A percentile compares a stretch with the other conserved stretches of the same genome.
These are phyloP conservation scores for Peromyscus leucopus DNA, from an alignment of 2,113 vertebrate species.

Conservation along the genomic window DNA sequence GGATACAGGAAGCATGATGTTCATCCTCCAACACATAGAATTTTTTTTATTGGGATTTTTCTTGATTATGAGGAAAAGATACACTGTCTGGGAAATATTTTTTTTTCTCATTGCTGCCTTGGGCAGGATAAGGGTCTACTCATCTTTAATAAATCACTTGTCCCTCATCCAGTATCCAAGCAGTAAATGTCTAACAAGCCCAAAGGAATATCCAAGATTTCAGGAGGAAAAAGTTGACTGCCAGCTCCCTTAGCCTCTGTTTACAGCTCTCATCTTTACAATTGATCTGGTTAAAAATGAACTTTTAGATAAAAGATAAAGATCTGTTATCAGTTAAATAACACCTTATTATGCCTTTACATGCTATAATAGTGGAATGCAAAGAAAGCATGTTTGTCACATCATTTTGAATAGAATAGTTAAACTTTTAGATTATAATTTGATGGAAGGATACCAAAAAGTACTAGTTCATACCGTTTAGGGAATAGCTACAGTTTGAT, in stretches of 20 bases:
- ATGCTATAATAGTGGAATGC: neutral
- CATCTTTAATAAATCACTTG: neutral
- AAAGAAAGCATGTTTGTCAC: neutral
- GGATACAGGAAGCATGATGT: neutral
- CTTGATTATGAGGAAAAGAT: neutral
- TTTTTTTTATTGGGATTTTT: neutral
- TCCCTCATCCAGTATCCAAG: neutral
- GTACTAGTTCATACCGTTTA: neutral
- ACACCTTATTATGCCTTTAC: neutral
- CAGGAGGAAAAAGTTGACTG: neutral
- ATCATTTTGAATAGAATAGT: neutral
- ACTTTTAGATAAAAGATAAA: neutral
- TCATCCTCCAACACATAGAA: neutral
- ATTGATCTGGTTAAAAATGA: neutral
- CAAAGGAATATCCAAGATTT: neutral
- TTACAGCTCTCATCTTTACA: neutral
- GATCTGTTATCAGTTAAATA: neutral
- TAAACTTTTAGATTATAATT: neutral
- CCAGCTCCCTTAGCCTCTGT: neutral
- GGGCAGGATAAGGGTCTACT: no score
- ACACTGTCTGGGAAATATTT: neutral
- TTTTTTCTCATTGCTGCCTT: neutral
- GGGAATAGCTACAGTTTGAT: neutral
- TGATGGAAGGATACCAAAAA: neutral
- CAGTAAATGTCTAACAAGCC: neutral